These are phyloP conservation scores for Terrapene triunguis DNA, from an alignment of 2,113 vertebrate species.

Conservation along the genomic window DNA sequence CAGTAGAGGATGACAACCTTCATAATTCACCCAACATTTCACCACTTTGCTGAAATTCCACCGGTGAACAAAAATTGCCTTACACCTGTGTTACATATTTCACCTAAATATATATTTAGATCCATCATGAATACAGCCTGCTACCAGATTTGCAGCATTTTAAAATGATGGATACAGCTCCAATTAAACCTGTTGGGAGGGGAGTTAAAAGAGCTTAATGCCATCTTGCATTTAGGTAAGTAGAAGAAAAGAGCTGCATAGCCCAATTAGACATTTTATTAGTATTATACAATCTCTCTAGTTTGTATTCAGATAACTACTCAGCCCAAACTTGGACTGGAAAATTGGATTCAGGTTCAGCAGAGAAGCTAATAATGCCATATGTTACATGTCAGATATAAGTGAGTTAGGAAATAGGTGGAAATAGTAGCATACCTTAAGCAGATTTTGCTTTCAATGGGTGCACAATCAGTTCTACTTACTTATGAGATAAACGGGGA, in stretches of 20 bases:
- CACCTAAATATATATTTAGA: constrained; percentile 51
- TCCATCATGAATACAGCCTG: background rate
- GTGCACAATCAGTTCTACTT: background rate
- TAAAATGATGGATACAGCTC: background rate
- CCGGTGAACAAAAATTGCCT: constrained; percentile 50
- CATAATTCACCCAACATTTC: constrained; percentile 55
- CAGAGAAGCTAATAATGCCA: background rate
- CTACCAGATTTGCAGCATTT: constrained; percentile 33
- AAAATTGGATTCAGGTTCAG: background rate
- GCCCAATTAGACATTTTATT: background rate
- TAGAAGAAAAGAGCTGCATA: background rate
- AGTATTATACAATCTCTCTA: background rate
- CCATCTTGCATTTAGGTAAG: background rate
- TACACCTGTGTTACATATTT: constrained; percentile 61
- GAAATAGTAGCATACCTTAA: background rate
- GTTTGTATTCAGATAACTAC: background rate
- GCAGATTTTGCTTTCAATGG: background rate
- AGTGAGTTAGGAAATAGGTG: background rate
- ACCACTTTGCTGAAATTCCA: constrained; percentile 45
- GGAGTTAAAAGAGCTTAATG: background rate
- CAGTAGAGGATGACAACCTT: constrained; percentile 45
- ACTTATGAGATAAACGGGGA: background rate
- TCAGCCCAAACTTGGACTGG: background rate
- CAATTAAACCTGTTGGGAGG: background rate
- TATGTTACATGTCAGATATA: background rate